A percentile compares a stretch with the other conserved stretches of the same genome.
Conservation (phyloP, 2,113 vertebrate genomes). For the Macrotus californicus region DNA sequence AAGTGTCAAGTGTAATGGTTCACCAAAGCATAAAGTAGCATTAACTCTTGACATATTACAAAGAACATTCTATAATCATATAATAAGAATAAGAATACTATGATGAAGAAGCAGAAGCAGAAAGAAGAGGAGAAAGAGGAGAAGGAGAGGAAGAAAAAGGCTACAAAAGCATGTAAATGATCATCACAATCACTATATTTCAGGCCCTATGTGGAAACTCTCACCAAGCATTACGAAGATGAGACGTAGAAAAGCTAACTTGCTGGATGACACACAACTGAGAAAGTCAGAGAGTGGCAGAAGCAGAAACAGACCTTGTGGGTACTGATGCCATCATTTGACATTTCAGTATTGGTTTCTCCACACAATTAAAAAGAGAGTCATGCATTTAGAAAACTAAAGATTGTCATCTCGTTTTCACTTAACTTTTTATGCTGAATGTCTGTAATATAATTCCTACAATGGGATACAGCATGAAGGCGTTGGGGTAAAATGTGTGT, state of each 20-base stretch:
- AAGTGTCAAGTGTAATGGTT: constrained; percentile 28
- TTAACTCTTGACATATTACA: not conserved
- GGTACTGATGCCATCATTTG: not conserved
- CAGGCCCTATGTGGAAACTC: not conserved
- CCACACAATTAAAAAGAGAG: not conserved
- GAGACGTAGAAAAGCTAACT: not conserved
- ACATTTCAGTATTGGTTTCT: not conserved
- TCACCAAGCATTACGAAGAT: not conserved
- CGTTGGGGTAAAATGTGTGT: not conserved
- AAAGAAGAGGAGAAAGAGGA: not conserved
- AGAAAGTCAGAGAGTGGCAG: not conserved
- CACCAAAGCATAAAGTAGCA: not conserved
- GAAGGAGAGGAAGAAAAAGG: not conserved
- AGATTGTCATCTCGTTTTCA: not conserved
- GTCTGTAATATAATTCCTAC: not conserved
- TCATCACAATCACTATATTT: not conserved
- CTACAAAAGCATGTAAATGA: not conserved
- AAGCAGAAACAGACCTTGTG: not conserved
- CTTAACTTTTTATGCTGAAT: not conserved
- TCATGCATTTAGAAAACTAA: not conserved
- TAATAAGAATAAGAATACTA: not conserved
- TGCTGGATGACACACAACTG: not conserved
- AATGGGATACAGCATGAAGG: not conserved
- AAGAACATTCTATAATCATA: not conserved
- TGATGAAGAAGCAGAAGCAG: not conserved